A percentile compares a stretch with the other conserved stretches of the same genome.
Evolutionary conservation across 2,888 invertebrate genomes (phyloP).

Genomic region (Tenthredo notha): DNA sequence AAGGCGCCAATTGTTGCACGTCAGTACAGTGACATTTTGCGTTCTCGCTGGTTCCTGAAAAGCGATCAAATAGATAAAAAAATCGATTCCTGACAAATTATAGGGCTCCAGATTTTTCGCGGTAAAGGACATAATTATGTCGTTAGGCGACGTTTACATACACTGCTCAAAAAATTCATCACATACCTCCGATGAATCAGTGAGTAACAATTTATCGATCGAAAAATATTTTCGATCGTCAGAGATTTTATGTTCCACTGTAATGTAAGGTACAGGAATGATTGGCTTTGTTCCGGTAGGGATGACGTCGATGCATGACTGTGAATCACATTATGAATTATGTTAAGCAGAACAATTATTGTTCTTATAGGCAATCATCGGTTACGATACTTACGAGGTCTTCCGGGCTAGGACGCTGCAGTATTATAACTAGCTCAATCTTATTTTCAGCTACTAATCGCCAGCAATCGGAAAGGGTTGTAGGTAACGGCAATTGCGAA

Average conservation of each 20-base stretch:
- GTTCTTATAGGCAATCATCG: neutral
- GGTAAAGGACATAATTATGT: neutral
- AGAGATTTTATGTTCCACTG: neutral
- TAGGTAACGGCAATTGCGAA: slow-evolving; percentile 77
- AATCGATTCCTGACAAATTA: neutral
- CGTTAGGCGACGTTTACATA: neutral
- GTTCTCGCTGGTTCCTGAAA: neutral
- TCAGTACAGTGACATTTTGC: slow-evolving; percentile 60
- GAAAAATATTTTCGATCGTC: slow-evolving; percentile 59
- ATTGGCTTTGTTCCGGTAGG: neutral
- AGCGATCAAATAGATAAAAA: neutral
- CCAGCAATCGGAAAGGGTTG: slow-evolving; percentile 79
- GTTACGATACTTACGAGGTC: slow-evolving; percentile 70
- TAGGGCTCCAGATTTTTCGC: neutral
- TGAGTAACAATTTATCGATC: slow-evolving; percentile 61
- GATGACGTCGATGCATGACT: slow-evolving; percentile 32
- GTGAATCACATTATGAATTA: neutral
- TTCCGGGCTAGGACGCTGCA: slow-evolving; percentile 74
- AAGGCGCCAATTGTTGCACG: slow-evolving; percentile 72
- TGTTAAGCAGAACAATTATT: neutral
- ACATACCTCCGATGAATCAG: slow-evolving; percentile 65
- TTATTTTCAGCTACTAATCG: slow-evolving; percentile 76
- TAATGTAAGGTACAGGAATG: slow-evolving; percentile 1
- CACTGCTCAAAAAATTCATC: neutral
- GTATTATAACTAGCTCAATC: slow-evolving; percentile 74